Evolutionary conservation across 2,888 invertebrate genomes (phyloP).

Genomic region (Amiota mariae): DNA sequence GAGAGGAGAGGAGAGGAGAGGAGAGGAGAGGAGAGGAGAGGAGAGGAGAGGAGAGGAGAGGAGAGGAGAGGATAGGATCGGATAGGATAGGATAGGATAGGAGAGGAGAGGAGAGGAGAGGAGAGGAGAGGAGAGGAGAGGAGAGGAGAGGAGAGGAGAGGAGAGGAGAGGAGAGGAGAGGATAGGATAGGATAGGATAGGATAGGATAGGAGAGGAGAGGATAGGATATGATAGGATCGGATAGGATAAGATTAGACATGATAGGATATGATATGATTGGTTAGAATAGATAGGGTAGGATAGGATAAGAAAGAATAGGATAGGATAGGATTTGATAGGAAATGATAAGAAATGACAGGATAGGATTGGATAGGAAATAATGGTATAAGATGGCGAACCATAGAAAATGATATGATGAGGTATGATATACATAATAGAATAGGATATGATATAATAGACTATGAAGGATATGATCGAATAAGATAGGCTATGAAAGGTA

Average conservation of each 20-base stretch:
- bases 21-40: too few relatives aligned
- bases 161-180: not conserved
- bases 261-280: not conserved
- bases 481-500: not conserved
- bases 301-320: not conserved
- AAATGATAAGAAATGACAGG: not conserved
- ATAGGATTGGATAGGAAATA: not conserved
- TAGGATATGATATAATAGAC: not conserved
- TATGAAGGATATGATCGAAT: not conserved
- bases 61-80: not conserved
- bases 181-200: not conserved
- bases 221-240: not conserved
- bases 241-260: not conserved
- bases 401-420: not conserved
- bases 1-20: too few relatives aligned
- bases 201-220: not conserved
- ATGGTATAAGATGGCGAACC: not conserved
- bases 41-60: too few relatives aligned
- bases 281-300: too few relatives aligned
- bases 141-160: not conserved
- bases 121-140: not conserved
- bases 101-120: not conserved
- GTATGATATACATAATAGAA: not conserved
- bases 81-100: not conserved
- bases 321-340: not conserved